Conservation (phyloP, 2,113 vertebrate genomes). For the Pyxicephalus adspersus region DNA sequence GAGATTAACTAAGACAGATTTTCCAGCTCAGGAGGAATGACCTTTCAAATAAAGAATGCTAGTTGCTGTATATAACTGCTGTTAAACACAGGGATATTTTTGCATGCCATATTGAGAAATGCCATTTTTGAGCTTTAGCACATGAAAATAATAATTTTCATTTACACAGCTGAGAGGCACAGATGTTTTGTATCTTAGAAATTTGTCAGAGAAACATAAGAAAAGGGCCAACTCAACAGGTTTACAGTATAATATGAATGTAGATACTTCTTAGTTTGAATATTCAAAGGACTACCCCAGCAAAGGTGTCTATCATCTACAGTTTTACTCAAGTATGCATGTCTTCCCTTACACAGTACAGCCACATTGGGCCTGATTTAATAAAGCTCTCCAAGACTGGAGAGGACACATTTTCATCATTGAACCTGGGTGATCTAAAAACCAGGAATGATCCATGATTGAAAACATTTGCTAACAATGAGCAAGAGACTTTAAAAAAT, state of each 20-base stretch:
- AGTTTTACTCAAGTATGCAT: too few species aligned
- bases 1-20: constrained; percentile 75
- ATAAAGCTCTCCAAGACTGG: too few species aligned
- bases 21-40: constrained; percentile 76
- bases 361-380: too few species aligned
- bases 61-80: constrained; percentile 68
- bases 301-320: constrained; percentile 62
- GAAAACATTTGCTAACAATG: too few species aligned
- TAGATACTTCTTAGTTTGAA: constrained; percentile 57
- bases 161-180: constrained; percentile 65
- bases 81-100: constrained; percentile 41
- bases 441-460: too few species aligned
- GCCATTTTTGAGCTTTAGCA: constrained; percentile 39
- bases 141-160: constrained; percentile 48
- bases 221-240: constrained; percentile 47
- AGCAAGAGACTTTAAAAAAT: too few species aligned
- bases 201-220: constrained; percentile 62
- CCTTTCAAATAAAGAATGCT: constrained; percentile 78
- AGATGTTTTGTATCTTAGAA: constrained; percentile 70
- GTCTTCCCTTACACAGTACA: too few species aligned
- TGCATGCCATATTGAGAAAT: constrained; percentile 49
- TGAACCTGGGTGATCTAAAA: too few species aligned
- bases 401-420: too few species aligned
- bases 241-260: constrained; percentile 40
- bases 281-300: constrained; percentile 60